phyloP scores from a whole-genome alignment of 1,140 invertebrate genomes.

The Eupristina koningsbergeri region DNA sequence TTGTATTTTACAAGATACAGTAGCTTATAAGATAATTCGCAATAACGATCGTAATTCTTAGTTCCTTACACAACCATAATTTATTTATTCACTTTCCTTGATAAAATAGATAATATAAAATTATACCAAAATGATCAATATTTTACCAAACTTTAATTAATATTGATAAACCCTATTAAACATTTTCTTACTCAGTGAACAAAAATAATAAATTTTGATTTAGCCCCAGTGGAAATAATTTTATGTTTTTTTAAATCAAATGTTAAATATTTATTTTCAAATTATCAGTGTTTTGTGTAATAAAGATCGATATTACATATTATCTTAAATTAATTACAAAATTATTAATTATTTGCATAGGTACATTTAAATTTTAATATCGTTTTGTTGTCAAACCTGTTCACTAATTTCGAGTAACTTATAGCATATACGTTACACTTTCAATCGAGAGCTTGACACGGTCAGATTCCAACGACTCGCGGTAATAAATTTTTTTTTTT shows the following conservation, averaged over 20 bases:
- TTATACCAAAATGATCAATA: too few species aligned
- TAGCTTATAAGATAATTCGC: neutral
- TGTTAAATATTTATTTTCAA: neutral
- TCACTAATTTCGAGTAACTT: conserved; percentile 11
- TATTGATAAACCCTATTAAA: too few species aligned
- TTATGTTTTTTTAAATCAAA: too few species aligned
- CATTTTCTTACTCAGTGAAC: too few species aligned
- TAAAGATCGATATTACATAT: neutral
- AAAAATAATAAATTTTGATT: too few species aligned
- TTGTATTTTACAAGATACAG: neutral
- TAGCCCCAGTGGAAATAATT: too few species aligned
- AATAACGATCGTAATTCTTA: neutral
- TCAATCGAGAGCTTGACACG: conserved; percentile 60
- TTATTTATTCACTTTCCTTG: too few species aligned
- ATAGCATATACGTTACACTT: conserved; percentile 52
- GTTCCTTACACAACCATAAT: too few species aligned
- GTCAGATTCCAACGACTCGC: conserved; percentile 54
- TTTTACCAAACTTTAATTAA: too few species aligned
- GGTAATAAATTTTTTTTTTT: conserved; percentile 55
- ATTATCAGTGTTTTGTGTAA: neutral
- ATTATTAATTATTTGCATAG: neutral
- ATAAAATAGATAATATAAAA: too few species aligned
- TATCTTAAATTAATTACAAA: neutral
- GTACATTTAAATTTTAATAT: neutral
- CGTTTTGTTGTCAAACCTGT: conserved; percentile 5